These are phyloP conservation scores for Trachythela sp. DNA, from an alignment of 64 coral and sea anemone genomes.

Conservation along the genomic window DNA sequence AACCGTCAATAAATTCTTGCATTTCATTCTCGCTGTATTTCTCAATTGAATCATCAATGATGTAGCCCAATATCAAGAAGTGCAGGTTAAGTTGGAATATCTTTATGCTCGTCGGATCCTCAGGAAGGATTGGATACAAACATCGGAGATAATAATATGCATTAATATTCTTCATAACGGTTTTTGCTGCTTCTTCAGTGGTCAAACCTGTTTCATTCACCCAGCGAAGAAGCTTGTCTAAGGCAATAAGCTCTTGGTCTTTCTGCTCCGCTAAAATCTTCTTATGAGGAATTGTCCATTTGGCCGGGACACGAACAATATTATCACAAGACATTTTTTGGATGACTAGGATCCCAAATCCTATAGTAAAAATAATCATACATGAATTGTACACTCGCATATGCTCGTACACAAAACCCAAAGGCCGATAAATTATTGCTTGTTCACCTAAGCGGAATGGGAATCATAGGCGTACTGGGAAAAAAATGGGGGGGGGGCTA, in stretches of 20 bases:
- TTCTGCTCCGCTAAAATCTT: neutral
- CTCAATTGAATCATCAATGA: neutral
- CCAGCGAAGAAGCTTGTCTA: neutral
- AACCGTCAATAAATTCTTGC: neutral
- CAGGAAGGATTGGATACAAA: neutral
- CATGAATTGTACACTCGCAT: too few species aligned
- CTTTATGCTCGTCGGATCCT: neutral
- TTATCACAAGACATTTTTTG: neutral
- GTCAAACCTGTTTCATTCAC: neutral
- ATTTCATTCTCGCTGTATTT: neutral
- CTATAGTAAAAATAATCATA: too few species aligned
- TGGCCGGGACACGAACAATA: neutral
- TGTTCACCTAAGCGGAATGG: too few species aligned
- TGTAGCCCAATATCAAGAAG: neutral
- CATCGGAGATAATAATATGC: neutral
- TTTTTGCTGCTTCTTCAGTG: neutral
- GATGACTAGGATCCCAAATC: too few species aligned
- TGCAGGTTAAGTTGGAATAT: neutral
- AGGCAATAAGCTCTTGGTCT: neutral
- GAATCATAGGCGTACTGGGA: too few species aligned
- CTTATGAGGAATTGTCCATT: neutral
- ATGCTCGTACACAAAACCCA: too few species aligned
- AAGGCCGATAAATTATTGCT: too few species aligned
- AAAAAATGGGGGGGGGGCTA: too few species aligned
- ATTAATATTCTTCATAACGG: neutral